Evolutionary conservation across 2,888 invertebrate genomes (phyloP).

Genomic region (Cynaeus angustus): DNA sequence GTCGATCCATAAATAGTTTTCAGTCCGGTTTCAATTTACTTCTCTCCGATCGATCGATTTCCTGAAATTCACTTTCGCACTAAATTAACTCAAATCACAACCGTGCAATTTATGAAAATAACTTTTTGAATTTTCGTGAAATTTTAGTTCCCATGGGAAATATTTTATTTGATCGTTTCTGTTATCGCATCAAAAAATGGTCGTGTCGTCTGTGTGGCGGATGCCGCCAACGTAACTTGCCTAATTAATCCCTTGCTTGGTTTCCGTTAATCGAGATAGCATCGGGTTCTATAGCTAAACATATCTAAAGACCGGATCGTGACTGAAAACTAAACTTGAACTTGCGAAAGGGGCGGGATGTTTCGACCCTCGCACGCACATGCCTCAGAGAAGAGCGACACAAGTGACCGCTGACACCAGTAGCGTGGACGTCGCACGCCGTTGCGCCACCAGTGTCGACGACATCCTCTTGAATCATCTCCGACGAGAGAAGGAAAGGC

Average conservation of each 20-base stretch:
- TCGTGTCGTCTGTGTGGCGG: constrained; percentile 14
- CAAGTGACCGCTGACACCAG: constrained; percentile 57
- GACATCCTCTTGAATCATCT: constrained; percentile 35
- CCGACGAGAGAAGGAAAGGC: constrained; percentile 2
- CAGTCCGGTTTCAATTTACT: constrained; percentile 36
- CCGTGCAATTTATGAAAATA: neutral
- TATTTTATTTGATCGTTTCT: constrained; percentile 4
- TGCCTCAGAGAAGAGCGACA: constrained; percentile 54
- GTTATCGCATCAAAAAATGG: constrained; percentile 30
- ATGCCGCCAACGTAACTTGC: constrained; percentile 36
- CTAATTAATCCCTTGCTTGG: constrained; percentile 38
- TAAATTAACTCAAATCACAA: neutral
- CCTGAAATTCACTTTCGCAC: constrained; percentile 19
- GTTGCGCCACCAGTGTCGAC: constrained; percentile 52
- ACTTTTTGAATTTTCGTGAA: neutral
- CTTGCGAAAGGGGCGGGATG: constrained; percentile 58
- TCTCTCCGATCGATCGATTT: constrained; percentile 12
- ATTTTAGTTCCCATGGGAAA: constrained; percentile 22
- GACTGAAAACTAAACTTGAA: constrained; percentile 44
- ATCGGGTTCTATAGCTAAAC: constrained; percentile 28
- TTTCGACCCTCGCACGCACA: constrained; percentile 61
- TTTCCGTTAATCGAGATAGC: constrained; percentile 42
- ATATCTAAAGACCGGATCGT: constrained; percentile 36
- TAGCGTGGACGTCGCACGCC: constrained; percentile 58
- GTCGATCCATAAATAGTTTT: constrained; percentile 45